Evolutionary conservation across 2,797 vertebrate genomes (phyloP), one percentile per base, ranked within the genome.

Genomic region (Gastrophryne carolinensis): DNA sequence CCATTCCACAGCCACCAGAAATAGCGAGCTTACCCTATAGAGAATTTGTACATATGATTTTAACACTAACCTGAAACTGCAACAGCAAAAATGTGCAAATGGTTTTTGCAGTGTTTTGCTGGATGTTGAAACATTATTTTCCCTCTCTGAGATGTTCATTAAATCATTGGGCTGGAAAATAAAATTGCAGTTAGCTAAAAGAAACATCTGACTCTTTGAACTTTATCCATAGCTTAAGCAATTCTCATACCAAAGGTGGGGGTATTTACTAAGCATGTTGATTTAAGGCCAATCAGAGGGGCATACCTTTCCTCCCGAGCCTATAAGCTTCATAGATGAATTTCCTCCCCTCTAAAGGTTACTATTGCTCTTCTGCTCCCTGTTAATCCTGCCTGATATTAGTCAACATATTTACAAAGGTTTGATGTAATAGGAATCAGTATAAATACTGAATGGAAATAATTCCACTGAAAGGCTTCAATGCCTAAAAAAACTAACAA

Each of bases 131-230:
- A 52, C 44, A 62, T 39, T 50, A 47, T n/a, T 35, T 2, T 17
- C 3, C 30, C 10, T 41, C 26, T 61, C 24, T 56, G 53, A 49
- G 53, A 61, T 60, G 53, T 29, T 52, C 24, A 4, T 7, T 9
- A 58, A 50, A 27, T 50, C 27, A 24, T 39, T 12, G 12, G 13
- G 19, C 11, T 58, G 11, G 8, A 15, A 12, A 56, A 34, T 34
- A 21, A 23, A 23, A 52, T 10, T 26, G 21, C 29, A 12, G 49
- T 32, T 64, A 57, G 26, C 37, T 56, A 77, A 77, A 35, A n/a
- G n/a, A 56, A 3, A 17, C 7, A 64, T 35, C 67, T 57, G 50
- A 76, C 63, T 62, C 8, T 30, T 66, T 49, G 29, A 66, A 49
- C 32, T 19, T 5, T n/a, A 17, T 17, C 50, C 61, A 64, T 26